Evolutionary conservation across 2,113 vertebrate species (phyloP).

Genomic region (Sclerurus mexicanus): DNA sequence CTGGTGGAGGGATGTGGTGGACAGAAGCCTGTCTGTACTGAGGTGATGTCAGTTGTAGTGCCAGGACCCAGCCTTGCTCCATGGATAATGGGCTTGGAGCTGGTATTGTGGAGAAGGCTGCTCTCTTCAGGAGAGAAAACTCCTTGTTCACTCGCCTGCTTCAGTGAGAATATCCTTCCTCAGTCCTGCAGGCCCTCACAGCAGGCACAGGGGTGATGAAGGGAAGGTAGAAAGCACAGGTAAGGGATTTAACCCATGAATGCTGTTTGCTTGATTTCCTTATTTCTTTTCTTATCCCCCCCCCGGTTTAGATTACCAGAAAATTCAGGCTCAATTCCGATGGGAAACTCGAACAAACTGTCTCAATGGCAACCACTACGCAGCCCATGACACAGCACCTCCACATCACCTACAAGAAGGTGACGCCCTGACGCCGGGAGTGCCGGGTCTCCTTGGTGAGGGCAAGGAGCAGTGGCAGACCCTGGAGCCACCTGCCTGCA

Average conservation of each 20-base stretch:
- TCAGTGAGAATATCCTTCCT: background rate
- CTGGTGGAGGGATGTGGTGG: background rate
- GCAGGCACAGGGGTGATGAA: background rate
- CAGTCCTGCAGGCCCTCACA: fast-evolving
- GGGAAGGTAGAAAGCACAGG: background rate
- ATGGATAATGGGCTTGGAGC: background rate
- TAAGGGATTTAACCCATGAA: background rate
- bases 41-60: background rate
- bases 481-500: background rate
- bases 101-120: background rate
- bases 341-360: constrained; percentile 91
- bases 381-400: constrained; percentile 90
- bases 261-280: background rate
- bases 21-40: background rate
- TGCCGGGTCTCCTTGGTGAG: background rate
- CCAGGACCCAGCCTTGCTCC: background rate
- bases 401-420: constrained; percentile 86
- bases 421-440: constrained; percentile 63
- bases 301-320: constrained; percentile 81
- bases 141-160: fast-evolving
- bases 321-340: constrained; percentile 88
- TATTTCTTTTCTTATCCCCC: background rate
- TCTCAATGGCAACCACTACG: constrained; percentile 92
- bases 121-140: background rate
- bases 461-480: background rate